A percentile compares a stretch with the other conserved stretches of the same genome.
Evolutionary conservation across 2,888 invertebrate genomes (phyloP).

Genomic region (Pycnomerus fuliginosus): DNA sequence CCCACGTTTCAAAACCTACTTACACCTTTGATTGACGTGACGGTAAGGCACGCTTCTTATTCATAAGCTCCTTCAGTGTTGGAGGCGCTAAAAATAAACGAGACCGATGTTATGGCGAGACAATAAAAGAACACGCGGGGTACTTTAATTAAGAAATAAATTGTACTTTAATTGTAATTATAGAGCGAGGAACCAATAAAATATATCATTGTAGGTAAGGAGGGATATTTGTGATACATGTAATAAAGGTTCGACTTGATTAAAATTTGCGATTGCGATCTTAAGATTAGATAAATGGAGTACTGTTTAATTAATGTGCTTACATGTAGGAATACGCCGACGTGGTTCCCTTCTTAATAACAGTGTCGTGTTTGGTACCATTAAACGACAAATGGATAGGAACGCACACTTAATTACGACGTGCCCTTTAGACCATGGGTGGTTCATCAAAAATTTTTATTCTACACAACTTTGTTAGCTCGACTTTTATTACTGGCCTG

Average conservation of each 20-base stretch:
- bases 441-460: no score
- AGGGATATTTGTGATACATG: constrained; percentile 18
- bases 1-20: constrained; percentile 16
- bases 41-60: constrained; percentile 22
- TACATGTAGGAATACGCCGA: constrained; percentile 11
- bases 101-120: constrained; percentile 1
- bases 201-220: constrained; percentile 20
- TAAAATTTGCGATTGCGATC: constrained; percentile 32
- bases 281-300: constrained; percentile 29
- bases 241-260: constrained; percentile 28
- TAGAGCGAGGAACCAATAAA: constrained; percentile 21
- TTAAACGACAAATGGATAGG: no score
- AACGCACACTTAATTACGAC: no score
- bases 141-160: constrained; percentile 24
- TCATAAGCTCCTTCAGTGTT: constrained; percentile 16
- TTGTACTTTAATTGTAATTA: constrained; percentile 24
- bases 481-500: constrained; percentile 1
- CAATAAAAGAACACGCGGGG: neutral
- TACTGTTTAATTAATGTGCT: constrained; percentile 26
- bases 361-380: no score
- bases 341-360: constrained; percentile 18
- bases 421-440: no score
- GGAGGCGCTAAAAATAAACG: constrained; percentile 19
- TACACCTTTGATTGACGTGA: constrained; percentile 23
- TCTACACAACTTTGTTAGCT: constrained; percentile 4